Conservation (phyloP, 2,888 invertebrate genomes). For the Tortricodes alternella region DNA sequence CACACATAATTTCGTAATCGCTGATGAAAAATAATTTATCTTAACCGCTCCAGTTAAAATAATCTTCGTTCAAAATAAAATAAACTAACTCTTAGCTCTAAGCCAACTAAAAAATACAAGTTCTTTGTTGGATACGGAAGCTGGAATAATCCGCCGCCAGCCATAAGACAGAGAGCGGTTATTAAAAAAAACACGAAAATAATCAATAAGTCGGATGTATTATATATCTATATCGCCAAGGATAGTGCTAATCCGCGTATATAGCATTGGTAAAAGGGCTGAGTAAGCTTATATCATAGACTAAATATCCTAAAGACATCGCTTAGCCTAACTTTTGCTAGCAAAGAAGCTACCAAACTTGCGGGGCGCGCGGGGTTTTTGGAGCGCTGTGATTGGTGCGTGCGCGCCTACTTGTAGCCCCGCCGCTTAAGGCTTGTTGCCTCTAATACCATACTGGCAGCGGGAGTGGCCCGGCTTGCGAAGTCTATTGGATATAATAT, state of each 20-base stretch:
- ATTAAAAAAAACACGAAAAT: conserved; percentile 50
- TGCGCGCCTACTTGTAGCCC: no score
- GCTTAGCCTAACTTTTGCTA: no score
- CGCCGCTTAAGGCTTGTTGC: no score
- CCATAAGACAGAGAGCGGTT: conserved; percentile 46
- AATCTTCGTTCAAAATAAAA: neutral
- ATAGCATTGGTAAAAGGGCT: neutral
- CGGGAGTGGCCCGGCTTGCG: no score
- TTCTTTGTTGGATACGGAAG: conserved; percentile 20
- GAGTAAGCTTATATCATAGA: neutral
- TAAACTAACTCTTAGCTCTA: conserved; percentile 13
- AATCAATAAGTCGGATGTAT: conserved; percentile 42
- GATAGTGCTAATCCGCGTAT: neutral
- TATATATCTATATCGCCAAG: neutral
- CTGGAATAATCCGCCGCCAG: conserved; percentile 35
- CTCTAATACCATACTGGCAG: no score
- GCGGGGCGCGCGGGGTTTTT: no score
- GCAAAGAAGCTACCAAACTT: no score
- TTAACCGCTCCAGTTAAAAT: conserved; percentile 6
- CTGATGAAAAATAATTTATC: neutral
- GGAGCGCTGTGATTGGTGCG: no score
- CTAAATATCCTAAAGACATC: no score
- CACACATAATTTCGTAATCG: neutral
- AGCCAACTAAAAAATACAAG: conserved; percentile 25
- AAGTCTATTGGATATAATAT: no score